Evolutionary conservation across 1,140 invertebrate species (phyloP).

Genomic region (Asobara japonica): DNA sequence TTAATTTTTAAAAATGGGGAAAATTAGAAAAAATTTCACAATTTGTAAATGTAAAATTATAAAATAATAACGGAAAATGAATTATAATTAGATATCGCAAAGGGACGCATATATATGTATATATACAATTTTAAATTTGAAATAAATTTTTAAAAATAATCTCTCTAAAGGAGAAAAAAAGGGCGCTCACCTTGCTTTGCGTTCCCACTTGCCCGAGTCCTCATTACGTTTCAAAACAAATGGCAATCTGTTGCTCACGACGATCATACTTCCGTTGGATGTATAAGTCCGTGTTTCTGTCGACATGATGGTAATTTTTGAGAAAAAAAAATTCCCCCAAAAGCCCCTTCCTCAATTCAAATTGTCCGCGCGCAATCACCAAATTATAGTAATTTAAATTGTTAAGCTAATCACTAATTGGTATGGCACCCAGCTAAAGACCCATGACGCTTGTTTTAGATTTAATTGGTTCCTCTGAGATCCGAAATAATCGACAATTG

Average conservation of each 20-base stretch:
- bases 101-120: too few relatives aligned
- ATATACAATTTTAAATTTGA: too few relatives aligned
- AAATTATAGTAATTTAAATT: not conserved
- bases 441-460: conserved; percentile 30
- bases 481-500: too few relatives aligned
- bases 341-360: not conserved
- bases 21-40: too few relatives aligned
- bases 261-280: conserved; percentile 80
- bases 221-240: conserved; percentile 84
- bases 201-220: conserved; percentile 74
- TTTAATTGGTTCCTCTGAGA: too few relatives aligned
- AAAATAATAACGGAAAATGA: too few relatives aligned
- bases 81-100: too few relatives aligned
- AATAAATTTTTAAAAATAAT: not conserved
- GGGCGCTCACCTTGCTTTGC: conserved; percentile 86
- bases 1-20: too few relatives aligned
- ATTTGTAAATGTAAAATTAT: too few relatives aligned
- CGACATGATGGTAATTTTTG: conserved; percentile 42
- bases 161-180: too few relatives aligned
- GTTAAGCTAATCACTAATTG: not conserved
- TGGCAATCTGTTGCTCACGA: conserved; percentile 89
- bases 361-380: not conserved
- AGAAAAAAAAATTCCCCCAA: not conserved
- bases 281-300: conserved; percentile 60
- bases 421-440: conserved; percentile 23